phyloP scores from a whole-genome alignment of 1,140 invertebrate species.

The Diploscapter pachys region DNA sequence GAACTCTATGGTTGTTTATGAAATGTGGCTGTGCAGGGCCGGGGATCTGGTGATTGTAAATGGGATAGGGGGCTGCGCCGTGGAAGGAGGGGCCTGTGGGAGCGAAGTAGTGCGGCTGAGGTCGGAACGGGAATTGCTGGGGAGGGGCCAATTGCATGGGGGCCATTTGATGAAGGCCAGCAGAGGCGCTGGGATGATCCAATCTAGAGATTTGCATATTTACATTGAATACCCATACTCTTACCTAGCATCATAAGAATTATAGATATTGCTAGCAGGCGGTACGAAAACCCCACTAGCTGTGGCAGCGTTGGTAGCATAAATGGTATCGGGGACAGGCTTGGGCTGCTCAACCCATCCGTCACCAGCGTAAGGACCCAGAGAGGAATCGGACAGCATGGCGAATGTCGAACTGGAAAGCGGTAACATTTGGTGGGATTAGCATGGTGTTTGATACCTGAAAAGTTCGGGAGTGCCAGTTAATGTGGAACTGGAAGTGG shows the following conservation, averaged over 20 bases:
- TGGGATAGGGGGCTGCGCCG: constrained; percentile 3
- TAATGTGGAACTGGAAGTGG: background rate
- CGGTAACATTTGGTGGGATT: background rate
- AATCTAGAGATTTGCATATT: too few species aligned
- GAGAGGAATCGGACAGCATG: constrained; percentile 3
- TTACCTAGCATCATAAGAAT: constrained; percentile 2
- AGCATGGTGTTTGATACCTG: background rate
- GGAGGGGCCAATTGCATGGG: too few species aligned
- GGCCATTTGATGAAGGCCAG: too few species aligned
- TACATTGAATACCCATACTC: background rate
- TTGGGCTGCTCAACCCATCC: too few species aligned
- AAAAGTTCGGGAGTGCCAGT: constrained; percentile 16
- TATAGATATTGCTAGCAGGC: background rate
- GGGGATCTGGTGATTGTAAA: background rate
- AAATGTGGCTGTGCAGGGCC: constrained; percentile 6
- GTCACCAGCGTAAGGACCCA: too few species aligned
- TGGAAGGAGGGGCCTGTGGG: background rate
- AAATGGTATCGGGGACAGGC: too few species aligned
- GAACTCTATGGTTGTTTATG: background rate
- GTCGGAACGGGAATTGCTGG: too few species aligned
- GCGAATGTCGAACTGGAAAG: constrained; percentile 13
- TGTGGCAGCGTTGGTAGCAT: constrained; percentile 3
- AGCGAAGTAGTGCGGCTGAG: too few species aligned
- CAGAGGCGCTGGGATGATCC: too few species aligned
- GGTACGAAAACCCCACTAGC: background rate